Base-by-base conservation (phyloP, 2,888 invertebrate species). In the Drosophila melanocephala region DNA sequence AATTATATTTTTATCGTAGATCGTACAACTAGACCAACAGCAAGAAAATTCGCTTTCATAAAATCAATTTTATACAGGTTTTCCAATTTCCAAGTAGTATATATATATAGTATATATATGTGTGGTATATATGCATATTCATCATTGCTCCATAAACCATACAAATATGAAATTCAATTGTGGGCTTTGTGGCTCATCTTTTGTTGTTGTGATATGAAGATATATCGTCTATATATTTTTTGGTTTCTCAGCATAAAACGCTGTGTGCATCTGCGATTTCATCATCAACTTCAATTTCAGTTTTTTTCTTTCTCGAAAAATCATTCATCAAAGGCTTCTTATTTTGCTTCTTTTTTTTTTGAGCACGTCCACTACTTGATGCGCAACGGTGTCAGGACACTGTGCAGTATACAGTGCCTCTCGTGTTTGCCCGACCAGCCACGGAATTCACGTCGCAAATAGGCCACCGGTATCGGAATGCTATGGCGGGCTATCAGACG, bases 361-460 rank as follows among this genome's bases (percentile, higher is more conserved):
- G 89, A 84, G 87, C 89, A 79, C 87, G 75, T 67, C 61, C 37
- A 44, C 63, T 86, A 91, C 72, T 91, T 91, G 76, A 92, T 91
- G 84, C 92, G 90, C 78, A 92, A 77, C 57, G 91, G 91, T 58
- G 87, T 87, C 32, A 93, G 87, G 57, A 93, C 92, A 88, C 92
- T 93, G 82, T 93, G 93, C 68, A 93, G 89, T 75, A 93, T 92
- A 75, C 93, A 93, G 78, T 93, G 92, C 33, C 93, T 87, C 84
- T 93, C 92, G 71, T 93, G 93, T 71, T 93, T 93, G 72, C 93
- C 93, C 81, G 89, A 92, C 93, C 93, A 93, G 76, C 93, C 93
- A 75, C 91, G 91, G 83, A 93, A 93, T 76, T 93, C 93, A 47
- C 92, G 91, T 55, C 82, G 55, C 72, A 80, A 72, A 79, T 80